Conservation (phyloP, 2,888 invertebrate species). For the Aphodius granarius region DNA sequence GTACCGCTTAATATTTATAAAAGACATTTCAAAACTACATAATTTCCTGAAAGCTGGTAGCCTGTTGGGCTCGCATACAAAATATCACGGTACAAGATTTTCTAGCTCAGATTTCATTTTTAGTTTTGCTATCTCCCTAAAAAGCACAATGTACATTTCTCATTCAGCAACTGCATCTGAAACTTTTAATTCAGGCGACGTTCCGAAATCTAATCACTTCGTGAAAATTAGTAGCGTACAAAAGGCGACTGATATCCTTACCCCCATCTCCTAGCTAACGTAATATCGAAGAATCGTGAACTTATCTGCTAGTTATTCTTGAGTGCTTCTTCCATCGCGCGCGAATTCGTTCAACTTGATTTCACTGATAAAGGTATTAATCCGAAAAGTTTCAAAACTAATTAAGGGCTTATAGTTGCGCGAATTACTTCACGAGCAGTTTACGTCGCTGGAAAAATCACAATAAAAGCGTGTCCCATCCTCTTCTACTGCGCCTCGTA, state of each 20-base stretch:
- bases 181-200: too few relatives aligned
- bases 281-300: conserved; percentile 18
- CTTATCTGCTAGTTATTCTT: not conserved
- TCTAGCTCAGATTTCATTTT: too few relatives aligned
- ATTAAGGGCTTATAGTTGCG: conserved; percentile 23
- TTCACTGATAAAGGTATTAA: conserved; percentile 27
- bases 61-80: too few relatives aligned
- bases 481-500: not conserved
- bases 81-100: too few relatives aligned
- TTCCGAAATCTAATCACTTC: not conserved
- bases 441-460: not conserved
- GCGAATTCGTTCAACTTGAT: conserved; percentile 25
- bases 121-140: too few relatives aligned
- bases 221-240: not conserved
- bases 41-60: too few relatives aligned
- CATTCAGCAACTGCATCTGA: too few relatives aligned
- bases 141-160: too few relatives aligned
- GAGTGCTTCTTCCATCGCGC: not conserved
- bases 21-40: too few relatives aligned
- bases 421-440: conserved; percentile 16
- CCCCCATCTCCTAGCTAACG: conserved; percentile 14
- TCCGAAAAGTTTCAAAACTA: conserved; percentile 26
- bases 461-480: conserved; percentile 5
- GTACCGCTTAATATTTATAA: too few relatives aligned
- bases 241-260: not conserved